Percentiles rank a stretch among this genome's conserved stretches.
phyloP scores from a whole-genome alignment of 2,113 vertebrate genomes.

The Proteles cristata region DNA sequence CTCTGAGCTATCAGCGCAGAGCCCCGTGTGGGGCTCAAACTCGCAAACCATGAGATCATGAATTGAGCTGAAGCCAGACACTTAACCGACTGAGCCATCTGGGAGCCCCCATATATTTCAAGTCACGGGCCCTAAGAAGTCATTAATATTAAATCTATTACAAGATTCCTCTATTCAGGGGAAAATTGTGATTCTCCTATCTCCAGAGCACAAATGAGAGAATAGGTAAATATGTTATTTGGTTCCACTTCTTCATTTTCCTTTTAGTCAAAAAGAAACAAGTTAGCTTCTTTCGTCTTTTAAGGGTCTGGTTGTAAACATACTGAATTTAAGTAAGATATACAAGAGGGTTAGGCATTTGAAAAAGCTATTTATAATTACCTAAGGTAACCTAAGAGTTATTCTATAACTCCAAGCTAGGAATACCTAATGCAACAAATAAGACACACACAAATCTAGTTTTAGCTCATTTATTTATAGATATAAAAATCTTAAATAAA shows the following conservation, averaged over 20 bases:
- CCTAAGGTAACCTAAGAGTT: background rate
- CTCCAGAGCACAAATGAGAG: background rate
- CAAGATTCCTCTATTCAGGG: background rate
- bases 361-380: background rate
- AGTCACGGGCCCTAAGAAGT: background rate
- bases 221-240: background rate
- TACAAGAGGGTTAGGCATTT: background rate
- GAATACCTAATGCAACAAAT: background rate
- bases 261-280: background rate
- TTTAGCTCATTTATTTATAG: background rate
- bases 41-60: too few species aligned
- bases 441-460: background rate
- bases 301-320: background rate
- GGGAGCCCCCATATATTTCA: background rate
- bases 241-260: background rate
- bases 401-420: background rate
- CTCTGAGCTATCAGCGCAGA: too few species aligned
- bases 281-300: background rate
- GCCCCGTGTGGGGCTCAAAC: too few species aligned
- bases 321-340: constrained; percentile 22
- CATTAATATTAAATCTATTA: background rate
- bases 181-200: background rate
- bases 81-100: too few species aligned
- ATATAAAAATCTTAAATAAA: background rate
- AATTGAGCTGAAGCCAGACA: too few species aligned